phyloP scores from a whole-genome alignment of 2,797 vertebrate genomes.

The Salmo trutta region DNA sequence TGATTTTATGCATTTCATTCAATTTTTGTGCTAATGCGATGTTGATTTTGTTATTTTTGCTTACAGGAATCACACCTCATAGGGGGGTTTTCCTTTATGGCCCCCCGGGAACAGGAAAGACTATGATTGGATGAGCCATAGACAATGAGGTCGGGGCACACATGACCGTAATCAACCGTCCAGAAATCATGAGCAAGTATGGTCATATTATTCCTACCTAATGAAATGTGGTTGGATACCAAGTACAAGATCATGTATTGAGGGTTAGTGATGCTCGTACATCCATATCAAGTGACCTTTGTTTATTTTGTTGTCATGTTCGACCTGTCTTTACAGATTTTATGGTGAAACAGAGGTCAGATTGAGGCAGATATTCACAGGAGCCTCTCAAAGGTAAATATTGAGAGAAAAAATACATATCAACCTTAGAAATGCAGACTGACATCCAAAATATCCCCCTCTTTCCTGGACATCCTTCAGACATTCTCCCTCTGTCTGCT shows the following conservation, averaged over 20 bases:
- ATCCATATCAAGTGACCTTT: background rate
- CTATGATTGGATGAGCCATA: constrained; percentile 92
- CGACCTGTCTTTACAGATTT: constrained; percentile 74
- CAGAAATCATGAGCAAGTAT: constrained; percentile 98
- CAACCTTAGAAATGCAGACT: background rate
- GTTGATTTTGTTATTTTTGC: too few species aligned
- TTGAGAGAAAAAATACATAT: background rate
- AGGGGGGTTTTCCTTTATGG: constrained; percentile 91
- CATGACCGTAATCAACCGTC: constrained; percentile 91
- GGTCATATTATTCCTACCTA: constrained; percentile 24
- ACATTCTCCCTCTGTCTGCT: constrained; percentile 25
- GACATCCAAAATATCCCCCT: background rate
- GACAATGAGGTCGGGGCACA: constrained; percentile 89
- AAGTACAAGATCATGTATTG: background rate
- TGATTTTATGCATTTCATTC: too few species aligned
- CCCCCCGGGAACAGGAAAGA: constrained; percentile 95
- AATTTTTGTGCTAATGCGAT: too few species aligned
- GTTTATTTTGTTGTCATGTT: background rate
- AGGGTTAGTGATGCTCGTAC: background rate
- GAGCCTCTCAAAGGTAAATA: constrained; percentile 84
- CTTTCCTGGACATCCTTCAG: constrained; percentile 51
- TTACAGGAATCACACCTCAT: constrained; percentile 87
- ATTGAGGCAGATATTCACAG: constrained; percentile 89
- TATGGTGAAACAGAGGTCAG: constrained; percentile 93
- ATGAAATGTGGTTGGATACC: background rate